A percentile compares a stretch with the other conserved stretches of the same genome.
These are phyloP conservation scores for Xenus cinereus DNA, from an alignment of 2,113 vertebrate species.

Conservation along the genomic window DNA sequence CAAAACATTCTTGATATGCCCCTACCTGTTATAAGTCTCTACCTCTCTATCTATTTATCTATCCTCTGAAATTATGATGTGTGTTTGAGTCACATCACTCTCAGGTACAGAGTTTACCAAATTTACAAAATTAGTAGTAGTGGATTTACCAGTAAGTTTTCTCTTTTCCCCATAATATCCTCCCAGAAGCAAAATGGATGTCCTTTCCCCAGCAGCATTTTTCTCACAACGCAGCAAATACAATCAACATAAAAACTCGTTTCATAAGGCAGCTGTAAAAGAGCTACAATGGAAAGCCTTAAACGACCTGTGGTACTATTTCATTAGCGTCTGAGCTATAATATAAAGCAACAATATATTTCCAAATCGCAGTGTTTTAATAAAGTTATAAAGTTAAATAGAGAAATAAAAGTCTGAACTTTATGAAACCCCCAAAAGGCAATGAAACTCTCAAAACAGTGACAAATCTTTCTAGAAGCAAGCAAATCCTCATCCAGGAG, in stretches of 20 bases:
- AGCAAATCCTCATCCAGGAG: conserved; percentile 39
- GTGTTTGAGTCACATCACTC: not conserved
- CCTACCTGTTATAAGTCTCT: not conserved
- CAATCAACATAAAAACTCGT: not conserved
- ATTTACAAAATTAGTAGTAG: not conserved
- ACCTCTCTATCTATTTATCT: not conserved
- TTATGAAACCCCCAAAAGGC: conserved; percentile 37
- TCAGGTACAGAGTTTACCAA: not conserved
- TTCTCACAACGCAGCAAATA: not conserved
- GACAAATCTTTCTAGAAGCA: conserved; percentile 16
- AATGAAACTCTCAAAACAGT: conserved; percentile 29
- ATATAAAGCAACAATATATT: conserved; percentile 7
- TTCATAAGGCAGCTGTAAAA: conserved; percentile 42
- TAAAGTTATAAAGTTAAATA: conserved; percentile 52
- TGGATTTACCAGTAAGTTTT: not conserved
- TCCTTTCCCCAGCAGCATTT: not conserved
- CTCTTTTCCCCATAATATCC: not conserved
- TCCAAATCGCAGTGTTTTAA: not conserved
- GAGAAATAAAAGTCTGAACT: conserved; percentile 34
- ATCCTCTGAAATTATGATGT: not conserved
- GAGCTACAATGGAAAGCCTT: not conserved
- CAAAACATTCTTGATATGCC: not conserved
- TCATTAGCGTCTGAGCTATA: conserved; percentile 33
- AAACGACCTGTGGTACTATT: conserved; percentile 12
- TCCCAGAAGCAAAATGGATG: not conserved